A percentile compares a stretch with the other conserved stretches of the same genome.
Evolutionary conservation across 1,140 invertebrate species (phyloP).

Genomic region (Parasteatoda tepidariorum): DNA sequence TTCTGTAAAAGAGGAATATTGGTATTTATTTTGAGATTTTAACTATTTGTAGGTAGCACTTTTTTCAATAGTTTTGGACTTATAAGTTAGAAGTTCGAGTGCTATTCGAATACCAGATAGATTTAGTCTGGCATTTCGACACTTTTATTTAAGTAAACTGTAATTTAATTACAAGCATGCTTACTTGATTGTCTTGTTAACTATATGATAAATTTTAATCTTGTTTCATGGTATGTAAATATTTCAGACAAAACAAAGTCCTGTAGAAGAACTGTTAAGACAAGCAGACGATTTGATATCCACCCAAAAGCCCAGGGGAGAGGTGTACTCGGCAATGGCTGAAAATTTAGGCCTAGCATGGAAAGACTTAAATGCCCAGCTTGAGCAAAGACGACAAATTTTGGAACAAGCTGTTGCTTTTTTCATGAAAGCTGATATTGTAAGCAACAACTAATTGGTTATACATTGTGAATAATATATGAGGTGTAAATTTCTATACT

Average conservation of each 20-base stretch:
- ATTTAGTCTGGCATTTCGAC: too few species aligned
- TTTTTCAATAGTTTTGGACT: too few species aligned
- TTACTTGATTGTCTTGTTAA: too few species aligned
- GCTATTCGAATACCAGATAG: too few species aligned
- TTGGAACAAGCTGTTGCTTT: conserved; percentile 75
- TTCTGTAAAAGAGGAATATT: too few species aligned
- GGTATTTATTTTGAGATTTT: too few species aligned
- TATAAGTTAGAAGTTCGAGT: too few species aligned
- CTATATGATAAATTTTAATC: neutral
- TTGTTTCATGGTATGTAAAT: neutral
- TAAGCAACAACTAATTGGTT: conserved; percentile 22
- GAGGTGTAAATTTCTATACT: too few species aligned
- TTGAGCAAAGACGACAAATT: conserved; percentile 82
- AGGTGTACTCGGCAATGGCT: conserved; percentile 92
- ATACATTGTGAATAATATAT: too few species aligned
- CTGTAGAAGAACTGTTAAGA: conserved; percentile 87
- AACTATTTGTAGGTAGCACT: too few species aligned
- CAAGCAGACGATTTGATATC: conserved; percentile 87
- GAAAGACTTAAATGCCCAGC: conserved; percentile 85
- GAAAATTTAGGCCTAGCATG: conserved; percentile 88
- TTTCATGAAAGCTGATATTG: conserved; percentile 32
- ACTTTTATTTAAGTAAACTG: too few species aligned
- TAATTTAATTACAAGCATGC: too few species aligned
- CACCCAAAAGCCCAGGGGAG: conserved; percentile 79
- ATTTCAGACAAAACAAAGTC: conserved; percentile 86